These are phyloP conservation scores for Microdon myrmicae DNA, from an alignment of 2,888 invertebrate genomes.

Conservation along the genomic window DNA sequence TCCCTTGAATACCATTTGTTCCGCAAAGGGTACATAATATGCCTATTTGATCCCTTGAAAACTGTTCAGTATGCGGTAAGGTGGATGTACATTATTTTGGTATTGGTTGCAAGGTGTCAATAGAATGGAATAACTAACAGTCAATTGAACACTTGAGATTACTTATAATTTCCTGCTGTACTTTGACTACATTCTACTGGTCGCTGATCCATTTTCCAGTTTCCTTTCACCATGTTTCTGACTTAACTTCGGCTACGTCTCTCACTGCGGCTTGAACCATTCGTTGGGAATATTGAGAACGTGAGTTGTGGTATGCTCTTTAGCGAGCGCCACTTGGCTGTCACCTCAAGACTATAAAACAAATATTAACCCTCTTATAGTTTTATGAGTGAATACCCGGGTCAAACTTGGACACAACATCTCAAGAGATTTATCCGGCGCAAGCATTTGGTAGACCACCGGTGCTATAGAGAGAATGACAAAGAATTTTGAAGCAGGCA, in stretches of 20 bases:
- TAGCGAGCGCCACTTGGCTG: conserved; percentile 65
- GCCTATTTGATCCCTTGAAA: too few relatives aligned
- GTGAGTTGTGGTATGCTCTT: conserved; percentile 25
- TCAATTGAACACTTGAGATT: too few relatives aligned
- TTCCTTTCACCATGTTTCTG: conserved; percentile 9
- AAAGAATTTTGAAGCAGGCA: conserved; percentile 28
- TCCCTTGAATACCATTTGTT: conserved; percentile 46
- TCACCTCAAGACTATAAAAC: conserved; percentile 66
- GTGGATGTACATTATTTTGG: too few relatives aligned
- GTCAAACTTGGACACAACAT: conserved; percentile 24
- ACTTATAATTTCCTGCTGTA: too few relatives aligned
- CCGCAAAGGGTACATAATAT: conserved; percentile 29
- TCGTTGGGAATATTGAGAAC: conserved; percentile 6
- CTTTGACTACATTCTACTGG: conserved; percentile 13
- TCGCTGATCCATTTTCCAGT: conserved; percentile 9
- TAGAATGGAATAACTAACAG: too few relatives aligned
- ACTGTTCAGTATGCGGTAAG: too few relatives aligned
- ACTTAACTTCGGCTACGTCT: too few relatives aligned
- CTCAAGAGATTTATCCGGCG: conserved; percentile 15
- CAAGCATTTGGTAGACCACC: conserved; percentile 32
- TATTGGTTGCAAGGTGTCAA: too few relatives aligned
- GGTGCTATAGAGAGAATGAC: conserved; percentile 33
- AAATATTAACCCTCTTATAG: conserved; percentile 66
- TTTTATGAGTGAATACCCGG: conserved; percentile 32
- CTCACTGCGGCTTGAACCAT: conserved; percentile 16